Evolutionary conservation across 1,140 invertebrate genomes (phyloP).

Genomic region (Hirudo medicinalis): DNA sequence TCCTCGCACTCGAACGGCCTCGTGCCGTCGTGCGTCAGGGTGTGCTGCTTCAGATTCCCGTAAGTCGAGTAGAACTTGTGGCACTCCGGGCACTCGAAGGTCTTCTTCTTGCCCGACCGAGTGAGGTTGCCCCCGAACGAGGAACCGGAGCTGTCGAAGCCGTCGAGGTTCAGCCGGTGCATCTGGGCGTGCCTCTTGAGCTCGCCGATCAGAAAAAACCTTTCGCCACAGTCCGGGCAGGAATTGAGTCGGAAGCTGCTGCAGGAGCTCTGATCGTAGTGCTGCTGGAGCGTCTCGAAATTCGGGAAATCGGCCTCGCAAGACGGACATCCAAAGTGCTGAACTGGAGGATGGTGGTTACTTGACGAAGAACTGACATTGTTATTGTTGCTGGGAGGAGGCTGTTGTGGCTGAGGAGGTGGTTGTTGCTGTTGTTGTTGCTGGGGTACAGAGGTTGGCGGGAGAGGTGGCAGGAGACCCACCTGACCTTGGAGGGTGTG

Average conservation of each 20-base stretch:
- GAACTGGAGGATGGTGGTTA: not conserved
- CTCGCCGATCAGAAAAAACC: conserved; percentile 3
- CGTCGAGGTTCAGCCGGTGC: conserved; percentile 1
- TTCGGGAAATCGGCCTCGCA: conserved; percentile 4
- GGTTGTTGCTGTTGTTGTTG: not conserved
- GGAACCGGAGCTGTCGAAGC: not conserved
- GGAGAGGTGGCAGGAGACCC: not conserved
- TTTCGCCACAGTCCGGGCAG: not conserved
- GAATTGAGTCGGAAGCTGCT: not conserved
- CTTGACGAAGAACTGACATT: not conserved
- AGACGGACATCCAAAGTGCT: not conserved
- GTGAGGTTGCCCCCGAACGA: conserved; percentile 1
- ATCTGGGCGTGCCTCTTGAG: conserved; percentile 6
- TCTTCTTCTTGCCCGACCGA: conserved; percentile 2
- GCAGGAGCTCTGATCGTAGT: not conserved
- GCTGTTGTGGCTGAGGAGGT: not conserved
- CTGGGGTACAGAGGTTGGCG: not conserved
- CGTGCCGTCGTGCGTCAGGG: not conserved
- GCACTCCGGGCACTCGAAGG: conserved; percentile 5
- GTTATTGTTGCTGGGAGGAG: not conserved
- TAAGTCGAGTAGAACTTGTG: conserved; percentile 4
- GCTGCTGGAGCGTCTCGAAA: not conserved
- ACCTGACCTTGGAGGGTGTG: conserved; percentile 9
- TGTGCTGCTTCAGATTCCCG: conserved; percentile 7
- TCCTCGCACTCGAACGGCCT: conserved; percentile 12